A percentile compares a stretch with the other conserved stretches of the same genome.
phyloP scores from a whole-genome alignment of 2,797 vertebrate genomes.

The Lutjanus campechanus region DNA sequence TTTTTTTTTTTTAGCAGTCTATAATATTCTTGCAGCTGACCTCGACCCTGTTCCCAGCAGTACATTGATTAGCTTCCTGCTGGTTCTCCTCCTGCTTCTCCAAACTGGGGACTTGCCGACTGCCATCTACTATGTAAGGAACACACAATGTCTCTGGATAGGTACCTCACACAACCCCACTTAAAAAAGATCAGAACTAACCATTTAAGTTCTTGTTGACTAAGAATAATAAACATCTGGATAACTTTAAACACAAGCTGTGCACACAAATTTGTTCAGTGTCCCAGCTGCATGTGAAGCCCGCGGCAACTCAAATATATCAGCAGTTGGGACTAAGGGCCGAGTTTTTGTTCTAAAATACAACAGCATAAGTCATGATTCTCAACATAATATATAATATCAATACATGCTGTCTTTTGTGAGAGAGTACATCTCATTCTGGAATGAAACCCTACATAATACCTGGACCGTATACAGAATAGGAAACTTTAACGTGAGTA shows the following conservation, averaged over 20 bases:
- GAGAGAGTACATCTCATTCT: not conserved
- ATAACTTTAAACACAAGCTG: slow-evolving; percentile 14
- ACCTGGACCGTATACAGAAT: slow-evolving; percentile 7
- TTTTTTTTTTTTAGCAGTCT: no score
- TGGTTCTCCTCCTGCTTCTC: no score
- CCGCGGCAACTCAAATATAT: not conserved
- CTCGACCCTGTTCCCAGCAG: no score
- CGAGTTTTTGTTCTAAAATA: not conserved
- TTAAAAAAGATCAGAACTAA: no score
- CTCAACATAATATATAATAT: not conserved
- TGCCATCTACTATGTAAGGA: no score
- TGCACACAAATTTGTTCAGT: slow-evolving; percentile 5
- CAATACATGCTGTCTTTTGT: not conserved
- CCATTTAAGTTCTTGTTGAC: not conserved
- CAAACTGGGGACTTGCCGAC: no score
- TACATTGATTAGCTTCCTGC: no score
- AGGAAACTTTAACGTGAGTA: slow-evolving; percentile 30
- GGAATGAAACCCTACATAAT: not conserved
- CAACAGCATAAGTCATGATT: not conserved
- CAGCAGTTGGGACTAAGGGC: not conserved
- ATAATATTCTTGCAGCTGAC: no score
- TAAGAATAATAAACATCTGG: slow-evolving; percentile 26
- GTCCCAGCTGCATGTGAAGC: slow-evolving; percentile 3
- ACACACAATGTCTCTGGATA: no score
- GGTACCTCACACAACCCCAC: no score